Evolutionary conservation across 2,888 invertebrate species (phyloP).

Genomic region (Drosophila sordidula): DNA sequence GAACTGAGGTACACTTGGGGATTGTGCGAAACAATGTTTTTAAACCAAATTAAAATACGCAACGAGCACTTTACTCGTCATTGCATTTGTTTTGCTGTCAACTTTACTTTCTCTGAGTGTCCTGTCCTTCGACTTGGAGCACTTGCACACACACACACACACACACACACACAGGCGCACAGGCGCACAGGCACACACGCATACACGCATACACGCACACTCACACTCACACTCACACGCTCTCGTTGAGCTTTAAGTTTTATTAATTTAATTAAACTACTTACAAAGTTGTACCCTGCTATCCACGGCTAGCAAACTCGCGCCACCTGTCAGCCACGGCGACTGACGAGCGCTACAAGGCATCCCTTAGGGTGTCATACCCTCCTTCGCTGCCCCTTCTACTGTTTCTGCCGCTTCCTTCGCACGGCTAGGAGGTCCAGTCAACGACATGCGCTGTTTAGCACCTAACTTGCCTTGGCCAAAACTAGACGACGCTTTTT

Average conservation of each 20-base stretch:
- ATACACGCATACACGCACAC: conserved; percentile 9
- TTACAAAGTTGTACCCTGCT: conserved; percentile 72
- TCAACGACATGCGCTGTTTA: conserved; percentile 74
- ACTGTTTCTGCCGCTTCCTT: neutral
- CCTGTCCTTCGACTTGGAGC: conserved; percentile 58
- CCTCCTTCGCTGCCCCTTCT: neutral
- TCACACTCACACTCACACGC: conserved; percentile 17
- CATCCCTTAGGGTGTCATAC: conserved; percentile 15
- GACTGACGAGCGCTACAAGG: conserved; percentile 26
- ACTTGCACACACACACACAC: conserved; percentile 46
- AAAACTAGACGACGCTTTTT: conserved; percentile 39
- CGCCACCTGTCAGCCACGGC: conserved; percentile 40
- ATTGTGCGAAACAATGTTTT: conserved; percentile 80
- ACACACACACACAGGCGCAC: conserved; percentile 1
- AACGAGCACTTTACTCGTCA: conserved; percentile 79
- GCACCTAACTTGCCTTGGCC: conserved; percentile 73
- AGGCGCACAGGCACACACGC: conserved; percentile 5
- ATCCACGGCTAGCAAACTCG: conserved; percentile 65
- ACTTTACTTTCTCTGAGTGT: conserved; percentile 73
- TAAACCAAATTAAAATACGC: conserved; percentile 79
- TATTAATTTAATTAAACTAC: conserved; percentile 81
- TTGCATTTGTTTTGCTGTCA: conserved; percentile 75
- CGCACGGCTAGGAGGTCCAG: conserved; percentile 38
- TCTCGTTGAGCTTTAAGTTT: conserved; percentile 73
- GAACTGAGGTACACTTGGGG: conserved; percentile 73